Conservation (phyloP, 2,113 vertebrate genomes). For the Equus przewalskii region DNA sequence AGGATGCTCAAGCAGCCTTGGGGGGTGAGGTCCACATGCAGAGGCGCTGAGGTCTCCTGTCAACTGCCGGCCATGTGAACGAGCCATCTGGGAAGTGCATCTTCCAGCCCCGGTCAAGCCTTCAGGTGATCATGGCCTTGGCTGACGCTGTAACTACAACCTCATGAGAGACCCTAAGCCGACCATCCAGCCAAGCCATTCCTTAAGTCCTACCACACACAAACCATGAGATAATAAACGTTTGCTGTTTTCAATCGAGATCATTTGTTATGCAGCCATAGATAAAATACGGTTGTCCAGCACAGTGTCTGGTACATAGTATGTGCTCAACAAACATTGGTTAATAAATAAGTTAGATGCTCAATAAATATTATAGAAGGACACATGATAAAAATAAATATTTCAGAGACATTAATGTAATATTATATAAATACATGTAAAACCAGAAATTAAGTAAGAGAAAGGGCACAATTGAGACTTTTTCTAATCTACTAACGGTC, state of each 20-base stretch:
- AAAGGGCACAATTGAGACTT: background rate
- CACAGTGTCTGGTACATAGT: background rate
- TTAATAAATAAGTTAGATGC: background rate
- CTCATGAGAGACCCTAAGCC: background rate
- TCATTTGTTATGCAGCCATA: background rate
- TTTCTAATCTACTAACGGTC: background rate
- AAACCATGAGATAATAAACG: background rate
- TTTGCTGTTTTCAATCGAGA: background rate
- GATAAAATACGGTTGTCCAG: background rate
- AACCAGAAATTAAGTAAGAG: background rate
- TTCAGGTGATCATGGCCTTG: background rate
- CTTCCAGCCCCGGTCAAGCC: background rate
- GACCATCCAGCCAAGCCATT: background rate
- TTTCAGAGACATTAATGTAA: background rate
- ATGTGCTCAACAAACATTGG: background rate
- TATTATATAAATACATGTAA: background rate
- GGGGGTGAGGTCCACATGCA: background rate
- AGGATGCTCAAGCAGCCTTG: background rate
- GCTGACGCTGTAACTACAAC: background rate
- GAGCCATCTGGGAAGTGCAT: background rate
- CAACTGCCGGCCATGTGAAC: fast-evolving
- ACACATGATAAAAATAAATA: background rate
- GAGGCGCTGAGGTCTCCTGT: background rate
- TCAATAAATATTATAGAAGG: background rate
- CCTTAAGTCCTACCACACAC: background rate